Evolutionary conservation across 2,888 invertebrate genomes (phyloP), one percentile per base, ranked within the genome.

Genomic region (Ormyrus thymus): DNA sequence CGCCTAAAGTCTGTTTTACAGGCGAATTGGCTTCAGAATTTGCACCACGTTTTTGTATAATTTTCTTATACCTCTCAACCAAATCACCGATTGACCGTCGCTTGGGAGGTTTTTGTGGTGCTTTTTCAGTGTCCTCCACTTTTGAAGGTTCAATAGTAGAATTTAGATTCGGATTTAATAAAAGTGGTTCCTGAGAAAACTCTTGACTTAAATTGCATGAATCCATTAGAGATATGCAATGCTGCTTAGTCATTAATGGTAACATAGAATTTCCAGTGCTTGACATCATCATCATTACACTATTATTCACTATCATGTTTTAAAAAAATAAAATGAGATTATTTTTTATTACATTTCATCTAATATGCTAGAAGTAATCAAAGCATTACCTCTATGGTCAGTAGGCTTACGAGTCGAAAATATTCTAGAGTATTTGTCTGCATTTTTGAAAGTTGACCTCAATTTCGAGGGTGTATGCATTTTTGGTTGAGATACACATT

Each of bases 51-150:
- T 79, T 75, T 77, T 81, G 75, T 65, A 87, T 48, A 65, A 88
- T 11, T 69, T 84, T 87, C 79, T 84, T 89, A 70, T 87, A 89
- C 51, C 88, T 87, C 69, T 88, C 87, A 0, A 89, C 85, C 65
- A 89, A 84, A 83, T 89, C 89, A 29, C 86, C 84, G 46, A 89
- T 88, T 0, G 89, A 89, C 9, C 84, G 81, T 73, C 88, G 84
- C 73, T 68, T 83, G 7, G 78, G 68, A 9, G 70, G 69, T 51
- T 13, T 58, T 45, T 65, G 68, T 43, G 84, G 76, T 55, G 6
- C 13, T 13, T 74, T 75, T 68, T 81, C 76, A n/a, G 45, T 6
- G 7, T 72, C 72, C 61, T 79, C 74, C 2, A 8, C 0, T 51
- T 77, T 80, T 59, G 70, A 13, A 6, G 64, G 3, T 29, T 73